phyloP scores from a whole-genome alignment of 2,797 vertebrate species.

The Buphagus erythrorhynchus region DNA sequence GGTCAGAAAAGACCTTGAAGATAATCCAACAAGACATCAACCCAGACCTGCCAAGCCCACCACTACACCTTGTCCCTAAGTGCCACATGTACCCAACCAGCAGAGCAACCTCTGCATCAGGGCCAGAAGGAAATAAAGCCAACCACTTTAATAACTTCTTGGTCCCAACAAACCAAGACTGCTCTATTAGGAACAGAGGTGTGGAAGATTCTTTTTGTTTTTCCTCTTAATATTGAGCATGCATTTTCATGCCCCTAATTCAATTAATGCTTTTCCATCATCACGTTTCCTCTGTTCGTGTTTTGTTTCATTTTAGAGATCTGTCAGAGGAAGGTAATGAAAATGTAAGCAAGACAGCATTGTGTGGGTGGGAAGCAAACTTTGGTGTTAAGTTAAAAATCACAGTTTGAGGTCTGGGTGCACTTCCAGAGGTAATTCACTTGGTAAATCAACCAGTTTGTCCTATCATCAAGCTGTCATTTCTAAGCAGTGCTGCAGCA shows the following conservation, averaged over 20 bases:
- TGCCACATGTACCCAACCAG: not conserved
- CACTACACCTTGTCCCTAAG: not conserved
- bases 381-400: slow-evolving; percentile 48
- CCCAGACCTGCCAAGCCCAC: not conserved
- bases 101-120: not conserved
- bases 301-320: not conserved
- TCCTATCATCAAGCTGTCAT: slow-evolving; percentile 61
- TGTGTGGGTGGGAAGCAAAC: slow-evolving; percentile 24
- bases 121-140: not conserved
- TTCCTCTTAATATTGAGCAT: not conserved
- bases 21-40: not conserved
- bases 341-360: not conserved
- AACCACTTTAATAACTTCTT: not conserved
- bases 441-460: slow-evolving; percentile 48
- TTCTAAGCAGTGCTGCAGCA: slow-evolving; percentile 2
- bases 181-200: not conserved
- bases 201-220: not conserved
- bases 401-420: slow-evolving; percentile 35
- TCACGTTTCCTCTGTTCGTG: not conserved
- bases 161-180: not conserved
- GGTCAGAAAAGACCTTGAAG: not conserved
- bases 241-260: not conserved
- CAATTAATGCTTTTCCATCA: slow-evolving; percentile 19
- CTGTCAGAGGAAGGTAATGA: slow-evolving; percentile 33
- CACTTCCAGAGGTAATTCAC: slow-evolving; percentile 41